Base-by-base conservation (phyloP, 2,797 vertebrate species). In the Chaetodon trifasciatus region DNA sequence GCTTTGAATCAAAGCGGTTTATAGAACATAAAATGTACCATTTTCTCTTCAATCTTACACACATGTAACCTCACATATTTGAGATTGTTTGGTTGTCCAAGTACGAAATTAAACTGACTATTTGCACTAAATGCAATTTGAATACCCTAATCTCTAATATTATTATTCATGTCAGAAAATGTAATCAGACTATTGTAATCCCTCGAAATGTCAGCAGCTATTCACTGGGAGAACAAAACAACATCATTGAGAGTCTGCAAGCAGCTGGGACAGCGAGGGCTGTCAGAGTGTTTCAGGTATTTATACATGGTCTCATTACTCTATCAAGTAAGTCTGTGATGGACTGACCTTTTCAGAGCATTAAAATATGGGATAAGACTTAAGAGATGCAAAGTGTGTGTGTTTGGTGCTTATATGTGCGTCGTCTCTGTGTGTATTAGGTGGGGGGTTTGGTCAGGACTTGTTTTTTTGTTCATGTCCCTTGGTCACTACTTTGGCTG, bases 321-420 rank as follows among this genome's bases (percentile, higher is more conserved):
- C 87, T 58, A 76, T 90, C 86, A 85, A 84, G 72, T 64, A 40
- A 39, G 40, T 76, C 83, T 88, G 83, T 86, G 82, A 88, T 83
- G 83, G 79, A 12, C 40, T 90, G 84, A 87, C 92, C 88, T 92
- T 92, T 88, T 70, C 74, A 69, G 63, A 69, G 69, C 68, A 86
- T 91, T 88, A 84, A 67, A 70, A 70, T 79, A 80, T 49, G 55
- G 78, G 37, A 79, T 83, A 76, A 88, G 64, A 78, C 61, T 82
- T 71, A 60, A 40, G 35, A 84, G 32, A 69, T 50, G 32, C 19
- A 13, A 21, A 49, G 55, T 79, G 74, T 63, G 23, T 79, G 50
- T 42, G 19, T 72, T 47, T 70, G 70, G 53, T n/a, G 50, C 1
- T 4, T 60, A 28, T 52, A 12, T 62, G 23, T 57, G 32, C 70